Evolutionary conservation across 2,888 invertebrate species (phyloP).

Genomic region (Opisthograptis luteolata): DNA sequence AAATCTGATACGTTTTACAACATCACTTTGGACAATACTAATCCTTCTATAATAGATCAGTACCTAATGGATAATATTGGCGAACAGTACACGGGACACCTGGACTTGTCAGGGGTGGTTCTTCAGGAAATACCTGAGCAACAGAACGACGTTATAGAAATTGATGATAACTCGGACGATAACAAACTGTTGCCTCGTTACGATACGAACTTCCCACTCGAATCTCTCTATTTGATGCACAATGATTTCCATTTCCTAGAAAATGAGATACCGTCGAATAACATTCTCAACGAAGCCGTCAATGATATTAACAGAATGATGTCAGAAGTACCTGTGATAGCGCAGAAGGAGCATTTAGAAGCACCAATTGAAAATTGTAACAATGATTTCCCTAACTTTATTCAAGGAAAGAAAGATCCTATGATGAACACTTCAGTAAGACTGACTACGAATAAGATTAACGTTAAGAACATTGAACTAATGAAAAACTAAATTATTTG

Average conservation of each 20-base stretch:
- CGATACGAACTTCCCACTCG: constrained; percentile 74
- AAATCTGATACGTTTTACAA: constrained; percentile 74
- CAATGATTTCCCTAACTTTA: constrained; percentile 64
- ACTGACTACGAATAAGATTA: constrained; percentile 73
- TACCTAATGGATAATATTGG: constrained; percentile 75
- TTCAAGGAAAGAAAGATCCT: constrained; percentile 75
- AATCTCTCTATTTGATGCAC: constrained; percentile 74
- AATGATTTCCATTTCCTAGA: constrained; percentile 78
- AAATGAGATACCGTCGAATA: constrained; percentile 61
- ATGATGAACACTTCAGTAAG: constrained; percentile 77
- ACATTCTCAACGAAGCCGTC: constrained; percentile 53
- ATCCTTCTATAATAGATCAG: constrained; percentile 70
- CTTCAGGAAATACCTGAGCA: constrained; percentile 65
- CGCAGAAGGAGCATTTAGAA: constrained; percentile 63
- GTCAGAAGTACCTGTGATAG: constrained; percentile 65
- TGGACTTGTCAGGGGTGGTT: constrained; percentile 66
- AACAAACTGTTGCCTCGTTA: constrained; percentile 71
- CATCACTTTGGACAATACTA: constrained; percentile 61
- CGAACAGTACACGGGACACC: constrained; percentile 68
- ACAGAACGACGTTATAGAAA: constrained; percentile 76
- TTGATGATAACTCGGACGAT: constrained; percentile 78
- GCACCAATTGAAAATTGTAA: constrained; percentile 46
- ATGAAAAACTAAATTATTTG: constrained; percentile 68
- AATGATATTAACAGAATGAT: constrained; percentile 68
- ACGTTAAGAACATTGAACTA: constrained; percentile 79